Base-by-base conservation (phyloP, 2,797 vertebrate genomes). In the Rhinoraja longicauda region DNA sequence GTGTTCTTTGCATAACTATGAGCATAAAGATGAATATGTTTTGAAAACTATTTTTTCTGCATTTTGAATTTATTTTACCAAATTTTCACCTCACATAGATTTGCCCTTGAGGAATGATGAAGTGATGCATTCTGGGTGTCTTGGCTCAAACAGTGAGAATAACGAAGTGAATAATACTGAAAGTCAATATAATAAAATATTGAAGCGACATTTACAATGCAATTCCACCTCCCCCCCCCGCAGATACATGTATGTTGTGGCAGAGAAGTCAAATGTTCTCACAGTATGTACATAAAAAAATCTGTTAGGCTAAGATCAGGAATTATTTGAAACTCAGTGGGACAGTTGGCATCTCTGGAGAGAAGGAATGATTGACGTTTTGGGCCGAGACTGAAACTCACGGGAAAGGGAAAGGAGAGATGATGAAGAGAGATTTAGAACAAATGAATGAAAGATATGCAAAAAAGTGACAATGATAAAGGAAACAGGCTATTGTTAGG, bases 71-170 rank as follows among this genome's bases (percentile, higher is more conserved):
- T 88, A 32, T 88, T 32, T 88, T 67, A 19, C 62, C 19, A 64
- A 8, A 4, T 36, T 88, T 88, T 88, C 3, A 53, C 84, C 32
- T 36, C n/a, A 36, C 15, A 88, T 19, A 17, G 59, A 67, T 67
- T 29, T 88, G 84, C 39, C 59, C n/a, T 21, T 88, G 88, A 32
- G n/a, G 64, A 36, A 77, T 36, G 32, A 36, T 5, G 84, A 36
- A 67, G 36, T 67, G 62, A 32, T 2, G 0, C 59, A 67, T 88
- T 88, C 17, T 67, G n/a, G 21, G 36, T 88, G 64, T 29, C 36
- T 88, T 88, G 84, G n/a, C 67, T 88, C n/a, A 21, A 88, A 88
- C n/a, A 39, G n/a, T 67, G 8, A 32, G 62, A 67, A 67, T 88
- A 88, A 64, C 88, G n/a, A 67, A 67, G 32, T 67, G 59, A 32